Evolutionary conservation across 2,113 vertebrate species (phyloP), one percentile per base, ranked within the genome.

Genomic region (Engystomops pustulosus): DNA sequence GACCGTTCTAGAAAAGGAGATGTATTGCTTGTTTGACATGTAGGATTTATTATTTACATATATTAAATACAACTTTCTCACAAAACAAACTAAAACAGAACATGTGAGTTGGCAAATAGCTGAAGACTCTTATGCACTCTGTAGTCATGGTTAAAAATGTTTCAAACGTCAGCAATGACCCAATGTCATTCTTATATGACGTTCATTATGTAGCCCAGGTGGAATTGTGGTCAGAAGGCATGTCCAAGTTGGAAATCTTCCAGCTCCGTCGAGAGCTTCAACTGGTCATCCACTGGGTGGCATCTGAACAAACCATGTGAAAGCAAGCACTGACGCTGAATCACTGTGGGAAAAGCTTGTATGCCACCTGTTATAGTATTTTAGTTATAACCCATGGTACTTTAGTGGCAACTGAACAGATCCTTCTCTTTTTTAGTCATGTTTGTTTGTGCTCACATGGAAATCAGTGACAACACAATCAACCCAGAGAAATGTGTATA

Each of bases 141-240:
- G 67, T 38, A 32, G 58, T 25, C 81, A 47, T 36, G 32, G 53
- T 34, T 76, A 76, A 65, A 83, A 83, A 83, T 49, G 44, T 51
- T 38, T 47, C 41, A 65, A 20, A 76, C 55, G 72, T 76, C 81
- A 76, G 55, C 53, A 76, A 65, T 67, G 71, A 76, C 81, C 70
- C 58, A 83, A 75, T 76, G 81, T 76, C 71, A 51, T 60, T 83
- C 30, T 83, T 20, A 49, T 67, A 47, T 83, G 81, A 75, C 55
- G 53, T 83, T 60, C 34, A 32, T 83, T 51, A 14, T 18, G 74
- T 30, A 41, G 30, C 41, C 38, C 41, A 60, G 55, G 44, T 83
- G 81, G 71, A 75, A 32, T 76, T 83, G 81, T 83, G 71, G 81
- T 83, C 55, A 83, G 30, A 20, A 34, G 34, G 6, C n/a, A 67